phyloP scores from a whole-genome alignment of 2,797 vertebrate species.

The Oreochromis mossambicus region DNA sequence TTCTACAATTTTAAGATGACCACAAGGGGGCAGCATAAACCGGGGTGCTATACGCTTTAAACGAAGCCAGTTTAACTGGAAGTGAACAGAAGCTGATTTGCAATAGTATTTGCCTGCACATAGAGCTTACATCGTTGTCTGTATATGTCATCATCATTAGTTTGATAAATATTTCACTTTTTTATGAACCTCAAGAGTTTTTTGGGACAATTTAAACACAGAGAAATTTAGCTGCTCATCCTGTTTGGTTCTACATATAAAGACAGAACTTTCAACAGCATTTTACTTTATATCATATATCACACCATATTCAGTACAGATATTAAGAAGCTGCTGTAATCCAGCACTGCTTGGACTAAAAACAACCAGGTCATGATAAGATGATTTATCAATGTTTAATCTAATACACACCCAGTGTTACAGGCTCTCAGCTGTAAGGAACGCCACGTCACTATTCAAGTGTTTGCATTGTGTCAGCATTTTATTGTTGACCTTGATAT shows the following conservation, averaged over 20 bases:
- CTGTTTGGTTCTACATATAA: rapidly evolving
- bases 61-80: not conserved
- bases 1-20: not conserved
- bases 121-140: rapidly evolving
- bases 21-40: not conserved
- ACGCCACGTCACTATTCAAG: rapidly evolving
- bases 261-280: rapidly evolving
- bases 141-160: rapidly evolving
- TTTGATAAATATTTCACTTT: not conserved
- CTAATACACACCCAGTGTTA: no score
- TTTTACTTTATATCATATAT: rapidly evolving
- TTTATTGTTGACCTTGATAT: not conserved
- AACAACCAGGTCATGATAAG: not conserved
- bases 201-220: not conserved
- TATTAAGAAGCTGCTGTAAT: not conserved
- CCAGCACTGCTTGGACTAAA: not conserved
- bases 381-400: not conserved
- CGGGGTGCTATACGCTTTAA: not conserved
- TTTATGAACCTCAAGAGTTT: rapidly evolving
- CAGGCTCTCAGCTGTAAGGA: not conserved
- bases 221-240: rapidly evolving
- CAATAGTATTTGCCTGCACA: not conserved
- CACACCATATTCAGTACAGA: not conserved
- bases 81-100: not conserved
- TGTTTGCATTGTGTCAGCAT: not conserved